phyloP scores from a whole-genome alignment of 2,113 vertebrate species.

The Oreochromis spilurus region DNA sequence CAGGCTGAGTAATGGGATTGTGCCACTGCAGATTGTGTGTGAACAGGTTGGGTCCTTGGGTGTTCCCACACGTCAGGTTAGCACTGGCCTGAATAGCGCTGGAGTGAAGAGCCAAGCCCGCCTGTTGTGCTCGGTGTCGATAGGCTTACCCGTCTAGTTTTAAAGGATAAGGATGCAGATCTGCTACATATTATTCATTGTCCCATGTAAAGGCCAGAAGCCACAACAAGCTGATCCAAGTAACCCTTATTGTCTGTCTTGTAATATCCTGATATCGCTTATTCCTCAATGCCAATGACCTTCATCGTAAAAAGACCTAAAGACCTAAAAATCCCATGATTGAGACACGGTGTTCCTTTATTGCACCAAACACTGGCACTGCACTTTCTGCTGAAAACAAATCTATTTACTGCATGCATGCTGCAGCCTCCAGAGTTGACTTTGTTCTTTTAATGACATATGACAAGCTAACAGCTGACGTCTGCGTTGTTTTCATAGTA shows the following conservation, averaged over 20 bases:
- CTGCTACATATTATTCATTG: background rate
- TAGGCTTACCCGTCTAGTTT: background rate
- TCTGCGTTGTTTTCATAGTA: background rate
- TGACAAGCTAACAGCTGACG: background rate
- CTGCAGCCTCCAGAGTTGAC: background rate
- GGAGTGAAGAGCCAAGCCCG: background rate
- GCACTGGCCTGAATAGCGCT: conserved; percentile 29
- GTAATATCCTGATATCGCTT: background rate
- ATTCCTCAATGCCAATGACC: background rate
- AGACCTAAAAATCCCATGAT: background rate
- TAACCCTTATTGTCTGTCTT: background rate
- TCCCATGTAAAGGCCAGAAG: background rate
- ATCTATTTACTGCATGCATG: background rate
- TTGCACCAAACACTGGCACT: background rate
- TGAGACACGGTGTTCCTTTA: background rate
- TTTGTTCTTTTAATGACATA: background rate
- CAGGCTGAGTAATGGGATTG: conserved; percentile 70
- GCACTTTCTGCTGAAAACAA: background rate
- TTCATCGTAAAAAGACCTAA: background rate
- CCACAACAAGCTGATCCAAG: background rate
- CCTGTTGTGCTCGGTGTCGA: conserved; percentile 13
- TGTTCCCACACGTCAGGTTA: conserved; percentile 55
- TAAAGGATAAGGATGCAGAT: background rate
- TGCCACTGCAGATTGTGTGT: conserved; percentile 64
- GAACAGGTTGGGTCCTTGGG: conserved; percentile 65